Base-by-base conservation (phyloP, 2,113 vertebrate species). In the Macroglossus sobrinus region DNA sequence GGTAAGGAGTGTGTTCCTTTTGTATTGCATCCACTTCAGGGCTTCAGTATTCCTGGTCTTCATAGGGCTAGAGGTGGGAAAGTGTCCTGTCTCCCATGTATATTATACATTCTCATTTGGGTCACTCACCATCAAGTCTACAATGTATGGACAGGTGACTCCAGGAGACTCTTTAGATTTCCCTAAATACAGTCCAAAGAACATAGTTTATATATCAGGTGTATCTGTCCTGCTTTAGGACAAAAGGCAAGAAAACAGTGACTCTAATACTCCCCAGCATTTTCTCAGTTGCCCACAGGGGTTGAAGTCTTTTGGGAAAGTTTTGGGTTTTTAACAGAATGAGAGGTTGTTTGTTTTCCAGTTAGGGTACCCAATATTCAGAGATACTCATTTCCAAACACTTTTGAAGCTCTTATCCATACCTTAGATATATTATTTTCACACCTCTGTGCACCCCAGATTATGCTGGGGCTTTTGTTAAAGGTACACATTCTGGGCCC, bases 1-100 rank as follows among this genome's bases (percentile, higher is more conserved):
- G 99, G 99, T 99, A 98, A 98, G 78, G 57, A 68, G 21, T 19
- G 45, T 81, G 13, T 26, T 74, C 7, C 10, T 89, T 79, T 74
- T 53, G 26, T 33, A 59, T 16, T 33, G 9, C 0, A 22, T 64
- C 53, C 28, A 50, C 18, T 26, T n/a, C 0, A 40, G 30, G 63
- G 35, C 28, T 21, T 59, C 68, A 68, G 33, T 10, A 66, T 26
- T 12, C 28, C 43, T 68, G 7, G 26, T 72, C 33, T 79, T 74
- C 63, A 26, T 45, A 95, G 53, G 55, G 12, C 28, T 89, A 2
- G 55, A 84, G 11, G 55, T 94, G 28, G 35, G 18, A 92, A 86
- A 84, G 10, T 18, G 35, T 7, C 9, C 2, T 88, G 78, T 94
- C 45, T 93, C 38, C 26, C 1, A 7, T 21, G 33, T 33, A n/a